Evolutionary conservation across 2,797 vertebrate genomes (phyloP).

Genomic region (Morelia viridis): DNA sequence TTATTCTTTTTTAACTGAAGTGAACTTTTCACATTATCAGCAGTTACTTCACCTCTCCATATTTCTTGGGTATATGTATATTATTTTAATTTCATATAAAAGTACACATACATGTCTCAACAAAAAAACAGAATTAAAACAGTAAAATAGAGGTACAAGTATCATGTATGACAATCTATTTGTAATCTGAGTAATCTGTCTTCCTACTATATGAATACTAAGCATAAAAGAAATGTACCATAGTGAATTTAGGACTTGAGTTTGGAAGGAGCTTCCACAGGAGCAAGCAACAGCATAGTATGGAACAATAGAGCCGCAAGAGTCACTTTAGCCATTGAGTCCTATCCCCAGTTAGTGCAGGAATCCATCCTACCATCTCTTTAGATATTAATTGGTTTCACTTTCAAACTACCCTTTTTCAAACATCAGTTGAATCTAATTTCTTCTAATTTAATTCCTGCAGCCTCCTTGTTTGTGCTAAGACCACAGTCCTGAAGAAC

Average conservation of each 20-base stretch:
- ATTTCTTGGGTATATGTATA: background rate
- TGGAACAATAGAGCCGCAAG: no score
- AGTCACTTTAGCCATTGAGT: background rate
- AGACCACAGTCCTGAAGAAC: background rate
- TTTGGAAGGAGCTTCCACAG: no score
- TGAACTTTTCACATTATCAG: background rate
- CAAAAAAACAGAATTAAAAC: background rate
- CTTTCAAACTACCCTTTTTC: background rate
- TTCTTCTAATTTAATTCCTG: background rate
- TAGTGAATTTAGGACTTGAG: background rate
- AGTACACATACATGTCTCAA: background rate
- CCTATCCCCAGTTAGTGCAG: background rate
- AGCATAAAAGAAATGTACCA: background rate
- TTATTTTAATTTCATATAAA: background rate
- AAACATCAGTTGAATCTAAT: background rate
- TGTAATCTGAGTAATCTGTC: background rate
- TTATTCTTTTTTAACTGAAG: background rate
- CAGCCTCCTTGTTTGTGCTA: background rate
- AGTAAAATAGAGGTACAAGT: background rate
- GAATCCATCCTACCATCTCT: background rate
- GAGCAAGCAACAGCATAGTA: no score
- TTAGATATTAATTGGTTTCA: background rate
- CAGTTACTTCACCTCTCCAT: background rate
- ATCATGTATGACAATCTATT: background rate
- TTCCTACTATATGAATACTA: background rate